A percentile compares a stretch with the other conserved stretches of the same genome.
phyloP scores from a whole-genome alignment of 2,888 invertebrate genomes.

The Cyclophora punctaria region DNA sequence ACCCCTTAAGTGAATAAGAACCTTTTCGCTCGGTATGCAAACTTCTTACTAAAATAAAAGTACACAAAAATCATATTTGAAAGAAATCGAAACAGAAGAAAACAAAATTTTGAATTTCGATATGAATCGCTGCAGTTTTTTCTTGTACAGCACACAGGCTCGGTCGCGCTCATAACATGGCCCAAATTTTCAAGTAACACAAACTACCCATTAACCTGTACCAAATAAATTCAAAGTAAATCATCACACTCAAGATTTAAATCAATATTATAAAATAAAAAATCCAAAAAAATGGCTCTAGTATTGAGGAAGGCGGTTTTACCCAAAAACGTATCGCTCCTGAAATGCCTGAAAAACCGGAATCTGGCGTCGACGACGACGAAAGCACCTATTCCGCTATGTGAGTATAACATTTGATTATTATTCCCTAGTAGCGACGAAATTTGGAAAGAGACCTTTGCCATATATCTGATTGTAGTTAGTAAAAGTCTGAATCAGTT shows the following conservation, averaged over 20 bases:
- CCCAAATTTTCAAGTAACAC: constrained; percentile 52
- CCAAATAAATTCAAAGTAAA: constrained; percentile 7
- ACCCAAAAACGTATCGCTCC: constrained; percentile 45
- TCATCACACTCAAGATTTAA: constrained; percentile 6
- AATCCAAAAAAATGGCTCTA: constrained; percentile 46
- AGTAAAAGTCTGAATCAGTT: too few relatives aligned
- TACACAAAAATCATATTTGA: neutral
- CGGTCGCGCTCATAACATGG: constrained; percentile 42
- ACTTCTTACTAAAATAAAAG: too few relatives aligned
- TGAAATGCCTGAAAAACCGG: constrained; percentile 53
- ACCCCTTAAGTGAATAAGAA: constrained; percentile 9
- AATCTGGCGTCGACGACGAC: constrained; percentile 38
- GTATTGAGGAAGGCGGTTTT: constrained; percentile 52
- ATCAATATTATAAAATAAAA: neutral
- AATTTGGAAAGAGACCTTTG: too few relatives aligned
- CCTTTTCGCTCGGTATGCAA: neutral
- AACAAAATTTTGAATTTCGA: constrained; percentile 30
- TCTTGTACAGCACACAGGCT: constrained; percentile 34
- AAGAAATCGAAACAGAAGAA: constrained; percentile 28
- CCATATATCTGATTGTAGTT: too few relatives aligned
- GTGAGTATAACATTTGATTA: constrained; percentile 34
- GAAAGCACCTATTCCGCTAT: constrained; percentile 35
- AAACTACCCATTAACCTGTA: constrained; percentile 21
- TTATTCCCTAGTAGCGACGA: too few relatives aligned
- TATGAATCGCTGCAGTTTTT: constrained; percentile 28